Evolutionary conservation across 2,888 invertebrate genomes (phyloP), one percentile per base, ranked within the genome.

Genomic region (Opisthograptis luteolata): DNA sequence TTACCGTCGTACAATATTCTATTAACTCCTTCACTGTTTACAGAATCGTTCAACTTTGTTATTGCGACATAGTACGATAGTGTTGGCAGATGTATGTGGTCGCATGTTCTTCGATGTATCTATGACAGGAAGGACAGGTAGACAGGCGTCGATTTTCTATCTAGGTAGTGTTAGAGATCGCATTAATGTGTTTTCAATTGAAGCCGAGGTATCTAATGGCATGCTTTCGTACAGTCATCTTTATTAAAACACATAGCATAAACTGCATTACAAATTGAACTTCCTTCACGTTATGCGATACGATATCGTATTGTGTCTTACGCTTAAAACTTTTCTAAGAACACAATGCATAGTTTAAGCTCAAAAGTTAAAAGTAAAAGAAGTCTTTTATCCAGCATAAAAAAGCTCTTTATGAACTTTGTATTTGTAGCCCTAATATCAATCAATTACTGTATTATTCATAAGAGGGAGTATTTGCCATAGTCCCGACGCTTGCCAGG

Each of bases 131-230:
- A 6, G 20, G 41, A 48, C 48, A 48, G 32, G 35, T 40, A 22
- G 50, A 51, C 35, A 51, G 50, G 50, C 44, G 50, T 45, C 50
- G 50, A 45, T 51, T 28, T 51, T 40, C 40, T 44, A 50, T 50
- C 35, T 40, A 43, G 25, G 14, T 22, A 40, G 44, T 15, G 37
- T 25, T 49, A 43, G 37, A 39, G 49, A 50, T 50, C 43, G 49
- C 28, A 34, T 50, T 50, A 50, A 50, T 44, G 37, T 34, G 40
- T 45, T 44, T 51, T 24, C 50, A 51, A 45, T 51, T 51, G 40
- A 45, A 35, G 30, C 13, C 28, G 36, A 39, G 41, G 19, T 39
- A 44, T 48, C 34, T 32, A 40, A 36, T 40, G 27, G 37, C 27
- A 31, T 41, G 42, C 25, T 32, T 49, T 12, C 27, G 8, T 24